Evolutionary conservation across 2,113 vertebrate genomes (phyloP).

Genomic region (Macroglossus sobrinus): DNA sequence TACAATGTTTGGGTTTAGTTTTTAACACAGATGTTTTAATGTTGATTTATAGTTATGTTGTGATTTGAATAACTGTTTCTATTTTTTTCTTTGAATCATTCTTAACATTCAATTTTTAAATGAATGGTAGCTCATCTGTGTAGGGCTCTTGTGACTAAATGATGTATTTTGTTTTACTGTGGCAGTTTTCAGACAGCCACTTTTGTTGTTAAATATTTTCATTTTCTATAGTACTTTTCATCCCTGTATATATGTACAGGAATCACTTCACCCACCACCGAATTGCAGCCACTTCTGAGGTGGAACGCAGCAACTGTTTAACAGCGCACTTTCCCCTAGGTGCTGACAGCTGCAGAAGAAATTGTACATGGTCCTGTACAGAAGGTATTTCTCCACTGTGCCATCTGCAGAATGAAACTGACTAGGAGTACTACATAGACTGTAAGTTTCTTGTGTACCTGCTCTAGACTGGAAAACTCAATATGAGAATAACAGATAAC

Average conservation of each 20-base stretch:
- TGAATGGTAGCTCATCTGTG: constrained; percentile 24
- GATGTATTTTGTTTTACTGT: constrained; percentile 53
- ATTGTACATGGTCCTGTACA: constrained; percentile 74
- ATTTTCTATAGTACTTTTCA: constrained; percentile 75
- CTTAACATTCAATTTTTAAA: constrained; percentile 45
- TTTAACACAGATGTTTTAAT: constrained; percentile 19
- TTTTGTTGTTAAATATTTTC: constrained; percentile 67
- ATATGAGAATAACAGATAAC: constrained; percentile 31
- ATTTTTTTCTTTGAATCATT: constrained; percentile 50
- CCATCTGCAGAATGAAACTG: constrained; percentile 77
- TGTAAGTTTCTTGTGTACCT: constrained; percentile 77
- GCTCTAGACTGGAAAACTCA: constrained; percentile 64
- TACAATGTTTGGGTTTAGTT: constrained; percentile 31
- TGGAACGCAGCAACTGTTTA: constrained; percentile 80
- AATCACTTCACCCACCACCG: constrained; percentile 79
- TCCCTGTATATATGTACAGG: constrained; percentile 80
- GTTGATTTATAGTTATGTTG: constrained; percentile 21
- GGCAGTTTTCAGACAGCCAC: constrained; percentile 61
- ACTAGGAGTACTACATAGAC: constrained; percentile 78
- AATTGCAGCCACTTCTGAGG: constrained; percentile 79
- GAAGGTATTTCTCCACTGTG: constrained; percentile 79
- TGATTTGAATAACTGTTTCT: constrained; percentile 51
- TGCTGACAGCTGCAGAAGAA: constrained; percentile 76
- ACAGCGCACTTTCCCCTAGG: constrained; percentile 80
- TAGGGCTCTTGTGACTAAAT: constrained; percentile 41